Evolutionary conservation across 1,140 invertebrate species (phyloP).

Genomic region (Diabrotica virgifera): DNA sequence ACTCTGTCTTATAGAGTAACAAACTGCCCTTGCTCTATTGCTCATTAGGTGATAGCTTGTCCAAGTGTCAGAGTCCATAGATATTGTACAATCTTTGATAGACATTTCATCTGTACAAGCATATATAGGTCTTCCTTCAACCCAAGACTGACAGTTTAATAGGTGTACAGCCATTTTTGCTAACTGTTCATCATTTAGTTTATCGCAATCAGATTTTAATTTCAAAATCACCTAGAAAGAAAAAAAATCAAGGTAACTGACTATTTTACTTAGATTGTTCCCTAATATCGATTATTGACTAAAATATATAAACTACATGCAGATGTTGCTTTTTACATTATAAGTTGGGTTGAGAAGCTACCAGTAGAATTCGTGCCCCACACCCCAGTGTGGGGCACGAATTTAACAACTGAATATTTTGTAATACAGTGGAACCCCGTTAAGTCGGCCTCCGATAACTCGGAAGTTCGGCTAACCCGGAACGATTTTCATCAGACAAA

Average conservation of each 20-base stretch:
- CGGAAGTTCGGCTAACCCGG: too few relatives aligned
- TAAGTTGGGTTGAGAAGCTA: too few relatives aligned
- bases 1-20: constrained; percentile 61
- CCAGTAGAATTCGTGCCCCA: too few relatives aligned
- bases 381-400: too few relatives aligned
- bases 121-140: constrained; percentile 60
- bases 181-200: constrained; percentile 63
- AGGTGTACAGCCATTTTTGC: constrained; percentile 67
- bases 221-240: constrained; percentile 57
- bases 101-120: constrained; percentile 64
- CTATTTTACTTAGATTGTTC: too few relatives aligned
- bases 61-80: constrained; percentile 69
- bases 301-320: too few relatives aligned
- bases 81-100: constrained; percentile 58
- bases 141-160: constrained; percentile 66
- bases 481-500: too few relatives aligned
- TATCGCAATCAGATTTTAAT: constrained; percentile 56
- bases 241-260: not conserved
- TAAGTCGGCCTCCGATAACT: too few relatives aligned
- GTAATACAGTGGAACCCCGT: too few relatives aligned
- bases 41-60: constrained; percentile 70
- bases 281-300: too few relatives aligned
- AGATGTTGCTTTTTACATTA: too few relatives aligned
- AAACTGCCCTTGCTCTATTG: constrained; percentile 66
- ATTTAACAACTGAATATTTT: too few relatives aligned